Conservation (phyloP, 2,113 vertebrate species). For the Epinephelus cyanopodus region DNA sequence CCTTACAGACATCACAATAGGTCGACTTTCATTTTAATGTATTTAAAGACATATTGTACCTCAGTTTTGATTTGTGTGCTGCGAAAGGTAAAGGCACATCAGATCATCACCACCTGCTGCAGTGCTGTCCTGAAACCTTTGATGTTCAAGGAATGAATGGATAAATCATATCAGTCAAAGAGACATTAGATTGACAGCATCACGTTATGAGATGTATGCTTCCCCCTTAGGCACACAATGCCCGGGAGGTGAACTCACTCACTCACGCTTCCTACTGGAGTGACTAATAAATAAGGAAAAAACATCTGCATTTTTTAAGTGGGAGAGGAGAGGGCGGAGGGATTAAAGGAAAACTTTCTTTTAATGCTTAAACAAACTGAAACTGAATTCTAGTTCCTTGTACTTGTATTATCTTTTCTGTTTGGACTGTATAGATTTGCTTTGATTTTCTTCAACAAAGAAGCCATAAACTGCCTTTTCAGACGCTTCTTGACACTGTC, state of each 20-base stretch:
- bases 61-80: constrained; percentile 16
- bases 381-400: not conserved
- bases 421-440: constrained; percentile 15
- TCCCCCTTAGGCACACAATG: not conserved
- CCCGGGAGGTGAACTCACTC: constrained; percentile 15
- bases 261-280: constrained; percentile 23
- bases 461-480: not conserved
- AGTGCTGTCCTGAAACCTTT: not conserved
- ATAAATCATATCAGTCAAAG: not conserved
- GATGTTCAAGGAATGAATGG: constrained; percentile 3
- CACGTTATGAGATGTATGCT: not conserved
- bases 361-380: not conserved
- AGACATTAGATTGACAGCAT: not conserved
- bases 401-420: constrained; percentile 12
- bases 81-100: not conserved
- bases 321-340: not conserved
- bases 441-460: constrained; percentile 1
- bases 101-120: not conserved
- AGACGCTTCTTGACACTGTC: not conserved
- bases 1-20: not conserved
- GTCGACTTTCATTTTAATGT: not conserved
- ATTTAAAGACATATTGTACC: not conserved
- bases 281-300: constrained; percentile 53
- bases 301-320: constrained; percentile 17
- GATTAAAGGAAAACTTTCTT: constrained; percentile 11